Evolutionary conservation across 2,797 vertebrate genomes (phyloP).

Genomic region (Acipenser oxyrinchus): DNA sequence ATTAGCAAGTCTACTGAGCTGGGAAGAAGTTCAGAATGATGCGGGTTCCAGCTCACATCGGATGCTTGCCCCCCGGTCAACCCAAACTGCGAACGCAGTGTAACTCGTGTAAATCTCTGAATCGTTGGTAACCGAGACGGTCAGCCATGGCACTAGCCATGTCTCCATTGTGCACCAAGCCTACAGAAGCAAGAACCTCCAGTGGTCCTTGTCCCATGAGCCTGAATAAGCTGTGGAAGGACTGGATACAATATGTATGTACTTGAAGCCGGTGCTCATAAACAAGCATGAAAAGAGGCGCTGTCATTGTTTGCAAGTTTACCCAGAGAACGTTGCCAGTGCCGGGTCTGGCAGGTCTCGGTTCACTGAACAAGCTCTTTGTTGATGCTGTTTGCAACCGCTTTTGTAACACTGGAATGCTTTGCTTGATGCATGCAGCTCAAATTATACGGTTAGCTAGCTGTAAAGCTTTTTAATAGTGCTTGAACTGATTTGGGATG

Average conservation of each 20-base stretch:
- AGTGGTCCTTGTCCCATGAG: neutral
- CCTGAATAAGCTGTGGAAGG: constrained; percentile 31
- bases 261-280: constrained; percentile 59
- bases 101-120: too few relatives aligned
- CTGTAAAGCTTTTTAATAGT: constrained; percentile 41
- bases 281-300: constrained; percentile 60
- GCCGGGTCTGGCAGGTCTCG: constrained; percentile 36
- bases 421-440: constrained; percentile 49
- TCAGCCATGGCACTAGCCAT: too few relatives aligned
- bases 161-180: too few relatives aligned
- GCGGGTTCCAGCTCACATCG: too few relatives aligned
- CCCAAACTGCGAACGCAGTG: too few relatives aligned
- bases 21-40: too few relatives aligned
- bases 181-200: too few relatives aligned
- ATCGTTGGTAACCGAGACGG: too few relatives aligned
- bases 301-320: constrained; percentile 48
- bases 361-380: constrained; percentile 53
- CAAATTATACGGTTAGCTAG: constrained; percentile 58
- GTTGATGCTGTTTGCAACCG: constrained; percentile 48
- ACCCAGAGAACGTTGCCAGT: constrained; percentile 19
- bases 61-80: too few relatives aligned
- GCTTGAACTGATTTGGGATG: constrained; percentile 58
- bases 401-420: constrained; percentile 37
- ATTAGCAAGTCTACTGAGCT: too few relatives aligned
- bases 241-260: constrained; percentile 53